Conservation (phyloP, 2,113 vertebrate genomes). For the Lycaon pictus region DNA sequence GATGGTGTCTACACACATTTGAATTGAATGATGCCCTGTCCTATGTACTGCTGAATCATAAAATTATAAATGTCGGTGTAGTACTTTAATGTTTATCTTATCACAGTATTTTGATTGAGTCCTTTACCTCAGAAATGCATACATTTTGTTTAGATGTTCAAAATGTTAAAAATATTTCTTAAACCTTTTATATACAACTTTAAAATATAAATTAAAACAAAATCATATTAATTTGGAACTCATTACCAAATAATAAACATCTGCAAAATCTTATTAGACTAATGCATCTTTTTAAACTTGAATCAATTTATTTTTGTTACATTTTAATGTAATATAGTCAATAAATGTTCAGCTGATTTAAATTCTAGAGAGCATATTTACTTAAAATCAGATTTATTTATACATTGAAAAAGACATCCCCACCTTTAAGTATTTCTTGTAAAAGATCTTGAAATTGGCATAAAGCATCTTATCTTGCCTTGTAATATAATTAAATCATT, state of each 20-base stretch:
- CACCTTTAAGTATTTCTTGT: not conserved
- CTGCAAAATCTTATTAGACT: conserved; percentile 36
- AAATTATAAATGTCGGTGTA: not conserved
- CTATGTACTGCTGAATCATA: not conserved
- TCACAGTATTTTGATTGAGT: not conserved
- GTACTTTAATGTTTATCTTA: not conserved
- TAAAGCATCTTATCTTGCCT: not conserved
- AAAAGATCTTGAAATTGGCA: conserved; percentile 30
- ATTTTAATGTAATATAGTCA: conserved; percentile 37
- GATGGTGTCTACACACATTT: not conserved
- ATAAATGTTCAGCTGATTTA: conserved; percentile 19
- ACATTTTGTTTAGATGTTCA: not conserved
- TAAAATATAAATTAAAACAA: conserved; percentile 55
- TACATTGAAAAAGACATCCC: not conserved
- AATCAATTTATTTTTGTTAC: conserved; percentile 33
- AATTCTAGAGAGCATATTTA: conserved; percentile 42
- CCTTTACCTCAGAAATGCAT: conserved; percentile 24
- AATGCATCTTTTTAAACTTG: conserved; percentile 42
- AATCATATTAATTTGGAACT: conserved; percentile 49
- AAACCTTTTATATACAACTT: conserved; percentile 41
- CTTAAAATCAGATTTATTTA: conserved; percentile 47
- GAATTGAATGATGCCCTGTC: not conserved
- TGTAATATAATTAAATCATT: conserved; percentile 40
- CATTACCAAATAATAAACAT: conserved; percentile 16
- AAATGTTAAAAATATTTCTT: conserved; percentile 48